Evolutionary conservation across 2,888 invertebrate genomes (phyloP).

Genomic region (Dendrolimus pini): DNA sequence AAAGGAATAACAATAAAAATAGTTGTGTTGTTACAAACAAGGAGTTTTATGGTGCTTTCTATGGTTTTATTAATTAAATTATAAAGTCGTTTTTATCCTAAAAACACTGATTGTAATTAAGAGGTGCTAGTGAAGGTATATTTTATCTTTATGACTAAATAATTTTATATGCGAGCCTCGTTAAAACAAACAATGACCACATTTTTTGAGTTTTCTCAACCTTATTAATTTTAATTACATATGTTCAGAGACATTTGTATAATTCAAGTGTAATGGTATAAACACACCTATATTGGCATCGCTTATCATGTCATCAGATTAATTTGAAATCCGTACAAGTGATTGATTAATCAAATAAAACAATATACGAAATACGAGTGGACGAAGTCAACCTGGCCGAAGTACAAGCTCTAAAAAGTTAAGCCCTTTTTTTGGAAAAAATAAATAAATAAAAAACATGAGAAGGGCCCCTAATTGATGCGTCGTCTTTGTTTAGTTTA

Average conservation of each 20-base stretch:
- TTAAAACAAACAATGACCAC: background rate
- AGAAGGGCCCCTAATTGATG: constrained; percentile 72
- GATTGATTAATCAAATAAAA: constrained; percentile 71
- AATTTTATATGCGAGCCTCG: background rate
- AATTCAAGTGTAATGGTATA: background rate
- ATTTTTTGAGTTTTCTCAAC: background rate
- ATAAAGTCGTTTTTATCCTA: background rate
- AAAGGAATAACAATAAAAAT: background rate
- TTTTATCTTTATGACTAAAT: background rate
- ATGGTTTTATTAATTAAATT: background rate
- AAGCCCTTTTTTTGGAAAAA: constrained; percentile 57
- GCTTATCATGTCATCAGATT: constrained; percentile 61
- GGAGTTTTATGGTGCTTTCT: background rate
- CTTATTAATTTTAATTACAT: no score
- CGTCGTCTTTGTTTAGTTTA: constrained; percentile 78
- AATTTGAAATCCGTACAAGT: constrained; percentile 69
- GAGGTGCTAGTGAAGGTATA: background rate
- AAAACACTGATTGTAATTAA: background rate
- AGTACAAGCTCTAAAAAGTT: constrained; percentile 67
- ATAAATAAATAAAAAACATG: constrained; percentile 43
- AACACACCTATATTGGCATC: constrained; percentile 31
- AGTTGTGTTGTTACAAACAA: background rate
- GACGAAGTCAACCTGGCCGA: constrained; percentile 56
- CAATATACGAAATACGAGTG: constrained; percentile 64
- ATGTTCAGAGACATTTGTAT: no score